phyloP scores from a whole-genome alignment of 2,113 vertebrate species.

The Rhinopomastus cyanomelas region DNA sequence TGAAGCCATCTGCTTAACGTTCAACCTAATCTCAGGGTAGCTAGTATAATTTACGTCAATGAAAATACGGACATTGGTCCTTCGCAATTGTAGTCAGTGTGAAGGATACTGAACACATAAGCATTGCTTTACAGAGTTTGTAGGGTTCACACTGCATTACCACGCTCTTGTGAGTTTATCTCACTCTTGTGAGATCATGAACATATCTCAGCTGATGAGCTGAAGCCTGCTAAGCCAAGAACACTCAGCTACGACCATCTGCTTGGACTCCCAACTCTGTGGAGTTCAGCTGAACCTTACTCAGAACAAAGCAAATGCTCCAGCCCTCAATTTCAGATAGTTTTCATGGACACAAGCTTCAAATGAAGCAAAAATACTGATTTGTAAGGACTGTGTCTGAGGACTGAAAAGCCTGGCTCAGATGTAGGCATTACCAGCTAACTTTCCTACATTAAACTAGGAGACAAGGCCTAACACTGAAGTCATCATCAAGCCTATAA shows the following conservation, averaged over 20 bases:
- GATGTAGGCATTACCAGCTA: not conserved
- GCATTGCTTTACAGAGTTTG: not conserved
- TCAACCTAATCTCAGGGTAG: not conserved
- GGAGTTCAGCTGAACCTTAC: not conserved
- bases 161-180: not conserved
- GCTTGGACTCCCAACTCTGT: not conserved
- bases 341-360: not conserved
- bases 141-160: not conserved
- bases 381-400: not conserved
- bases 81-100: not conserved
- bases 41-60: not conserved
- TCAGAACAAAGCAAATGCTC: not conserved
- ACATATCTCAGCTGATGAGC: not conserved
- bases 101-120: not conserved
- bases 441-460: not conserved
- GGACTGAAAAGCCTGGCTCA: not conserved
- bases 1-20: not conserved
- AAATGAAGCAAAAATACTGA: not conserved
- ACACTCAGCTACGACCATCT: not conserved
- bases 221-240: not conserved
- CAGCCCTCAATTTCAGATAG: not conserved
- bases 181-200: no score
- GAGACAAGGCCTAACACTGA: not conserved
- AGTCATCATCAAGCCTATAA: not conserved
- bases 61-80: not conserved